Percentiles rank a stretch among this genome's conserved stretches.
Conservation (phyloP, 2,888 invertebrate species). For the Scaptomyza polygonia region DNA sequence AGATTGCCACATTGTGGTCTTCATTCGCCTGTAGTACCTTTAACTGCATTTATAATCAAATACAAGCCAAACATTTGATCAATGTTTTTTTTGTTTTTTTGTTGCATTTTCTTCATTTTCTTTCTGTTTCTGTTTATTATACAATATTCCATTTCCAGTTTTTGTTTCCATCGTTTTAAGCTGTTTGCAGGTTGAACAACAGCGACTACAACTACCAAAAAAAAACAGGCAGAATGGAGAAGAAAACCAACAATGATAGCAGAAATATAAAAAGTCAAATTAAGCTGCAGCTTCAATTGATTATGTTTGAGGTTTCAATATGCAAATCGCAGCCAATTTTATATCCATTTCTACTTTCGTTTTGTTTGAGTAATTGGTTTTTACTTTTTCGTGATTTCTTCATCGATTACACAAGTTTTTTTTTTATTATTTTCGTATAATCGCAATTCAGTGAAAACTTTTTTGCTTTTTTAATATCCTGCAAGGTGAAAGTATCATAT, state of each 20-base stretch:
- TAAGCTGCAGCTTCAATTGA: constrained; percentile 10
- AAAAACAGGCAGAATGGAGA: neutral
- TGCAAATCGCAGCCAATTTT: constrained; percentile 25
- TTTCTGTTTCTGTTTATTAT: constrained; percentile 53
- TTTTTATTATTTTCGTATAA: neutral
- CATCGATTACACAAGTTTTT: neutral
- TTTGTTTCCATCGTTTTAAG: constrained; percentile 29
- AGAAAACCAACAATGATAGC: neutral
- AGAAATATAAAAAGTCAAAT: constrained; percentile 1
- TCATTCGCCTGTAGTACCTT: constrained; percentile 40
- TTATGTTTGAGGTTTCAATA: constrained; percentile 17
- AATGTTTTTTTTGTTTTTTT: constrained; percentile 32
- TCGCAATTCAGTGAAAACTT: neutral
- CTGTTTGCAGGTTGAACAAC: constrained; percentile 28
- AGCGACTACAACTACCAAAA: constrained; percentile 26
- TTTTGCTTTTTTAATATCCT: neutral
- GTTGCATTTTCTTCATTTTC: constrained; percentile 7
- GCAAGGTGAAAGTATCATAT: neutral
- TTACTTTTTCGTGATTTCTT: neutral
- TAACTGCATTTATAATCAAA: constrained; percentile 62
- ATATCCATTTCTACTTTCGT: constrained; percentile 7
- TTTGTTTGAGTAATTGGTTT: constrained; percentile 19
- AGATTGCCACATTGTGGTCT: constrained; percentile 40
- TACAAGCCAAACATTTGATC: constrained; percentile 61
- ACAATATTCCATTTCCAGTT: constrained; percentile 43